Base-by-base conservation (phyloP, 2,113 vertebrate species). In the Progne subis region DNA sequence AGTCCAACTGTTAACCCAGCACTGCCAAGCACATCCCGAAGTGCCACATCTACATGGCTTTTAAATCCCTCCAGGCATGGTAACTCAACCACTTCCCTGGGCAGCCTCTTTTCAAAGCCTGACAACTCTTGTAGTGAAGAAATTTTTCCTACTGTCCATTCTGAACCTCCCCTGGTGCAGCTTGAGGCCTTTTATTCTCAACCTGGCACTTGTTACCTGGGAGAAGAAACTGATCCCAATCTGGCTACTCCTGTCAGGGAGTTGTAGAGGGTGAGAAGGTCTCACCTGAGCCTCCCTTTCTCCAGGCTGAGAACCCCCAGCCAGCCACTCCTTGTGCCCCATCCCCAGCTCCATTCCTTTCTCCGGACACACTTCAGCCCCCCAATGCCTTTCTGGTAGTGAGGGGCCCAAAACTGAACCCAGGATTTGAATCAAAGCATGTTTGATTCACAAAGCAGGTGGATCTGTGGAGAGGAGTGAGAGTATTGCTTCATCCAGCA, bases 401-500 rank as follows among this genome's bases (percentile, higher is more conserved):
- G 31, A 69, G 31, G 4, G 21, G 21, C 10, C 56, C 34, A 77
- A 31, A 77, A 49, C 34, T 24, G 64, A 77, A 47, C 10, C 12
- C 34, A 49, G 49, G 14, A 49, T 70, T 56, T 0, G 0, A 60
- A 18, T 21, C 8, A 56, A 55, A 53, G 29, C 17, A 37, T 6
- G n/a, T 83, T 67, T 71, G 71, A 81, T 41, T 60, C 90, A 32
- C 50, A 61, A 57, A 49, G 69, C 85, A 94, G 85, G 85, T 94
- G 90, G 60, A 83, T 90, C 55, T 78, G 23, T 20, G 47, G 74
- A 82, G 23, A 80, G 18, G 61, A 53, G 57, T 18, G 18, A 70
- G 59, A 74, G 34, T 28, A 82, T 46, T 88, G 68, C 44, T 97
- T 95, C 90, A 92, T 26, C 60, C 79, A 74, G 59, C 71, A 94